Conservation (phyloP, 2,113 vertebrate species). For the Microcebus murinus region DNA sequence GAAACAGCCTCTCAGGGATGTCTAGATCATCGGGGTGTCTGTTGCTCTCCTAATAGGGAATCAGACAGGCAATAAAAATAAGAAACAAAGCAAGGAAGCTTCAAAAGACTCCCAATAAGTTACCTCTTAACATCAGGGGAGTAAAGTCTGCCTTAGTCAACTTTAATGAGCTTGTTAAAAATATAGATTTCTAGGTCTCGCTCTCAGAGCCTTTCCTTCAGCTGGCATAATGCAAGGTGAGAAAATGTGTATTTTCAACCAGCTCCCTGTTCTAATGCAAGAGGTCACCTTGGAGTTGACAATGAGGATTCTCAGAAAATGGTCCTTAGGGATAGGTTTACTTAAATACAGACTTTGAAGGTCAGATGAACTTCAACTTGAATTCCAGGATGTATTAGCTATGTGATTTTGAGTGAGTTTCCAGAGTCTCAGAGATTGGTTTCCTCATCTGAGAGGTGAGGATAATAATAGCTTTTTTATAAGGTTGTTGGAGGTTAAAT, state of each 20-base stretch:
- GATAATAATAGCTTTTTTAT: neutral
- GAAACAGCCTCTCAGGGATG: neutral
- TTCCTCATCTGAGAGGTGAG: neutral
- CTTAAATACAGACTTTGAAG: neutral
- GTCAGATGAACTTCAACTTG: neutral
- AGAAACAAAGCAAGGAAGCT: conserved; percentile 7
- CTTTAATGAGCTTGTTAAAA: conserved; percentile 4
- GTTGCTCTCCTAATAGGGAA: neutral
- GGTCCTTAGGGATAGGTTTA: neutral
- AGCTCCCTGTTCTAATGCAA: neutral
- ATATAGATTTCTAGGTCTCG: neutral
- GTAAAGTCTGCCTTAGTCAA: neutral
- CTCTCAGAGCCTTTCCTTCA: neutral
- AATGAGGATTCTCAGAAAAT: neutral
- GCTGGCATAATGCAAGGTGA: neutral
- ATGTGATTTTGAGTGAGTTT: neutral
- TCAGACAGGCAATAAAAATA: neutral
- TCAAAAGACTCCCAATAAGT: conserved; percentile 2
- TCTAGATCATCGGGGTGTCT: neutral
- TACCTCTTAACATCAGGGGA: neutral
- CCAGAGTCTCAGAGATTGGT: neutral
- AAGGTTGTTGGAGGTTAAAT: neutral
- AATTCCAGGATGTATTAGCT: neutral
- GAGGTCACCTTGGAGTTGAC: neutral
- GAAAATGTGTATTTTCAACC: neutral